A percentile compares a stretch with the other conserved stretches of the same genome.
Evolutionary conservation across 2,888 invertebrate genomes (phyloP).

Genomic region (Ctena decussata): DNA sequence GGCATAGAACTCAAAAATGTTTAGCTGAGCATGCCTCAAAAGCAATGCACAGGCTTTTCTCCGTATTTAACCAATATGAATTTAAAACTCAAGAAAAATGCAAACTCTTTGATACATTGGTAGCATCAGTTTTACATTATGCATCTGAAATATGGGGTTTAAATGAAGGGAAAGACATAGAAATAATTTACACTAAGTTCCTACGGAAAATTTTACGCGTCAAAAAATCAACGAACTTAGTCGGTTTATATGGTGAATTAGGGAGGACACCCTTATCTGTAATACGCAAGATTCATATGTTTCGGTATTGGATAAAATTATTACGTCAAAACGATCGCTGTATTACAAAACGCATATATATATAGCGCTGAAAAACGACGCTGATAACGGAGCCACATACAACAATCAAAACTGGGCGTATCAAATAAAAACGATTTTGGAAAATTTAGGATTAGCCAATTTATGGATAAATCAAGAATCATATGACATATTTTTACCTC

Average conservation of each 20-base stretch:
- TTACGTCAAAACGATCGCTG: neutral
- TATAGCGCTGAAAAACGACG: neutral
- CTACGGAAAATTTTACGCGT: slow-evolving; percentile 12
- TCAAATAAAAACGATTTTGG: neutral
- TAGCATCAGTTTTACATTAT: slow-evolving; percentile 7
- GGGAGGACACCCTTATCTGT: neutral
- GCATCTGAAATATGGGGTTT: slow-evolving; percentile 15
- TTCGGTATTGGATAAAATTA: slow-evolving; percentile 3
- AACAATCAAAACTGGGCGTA: neutral
- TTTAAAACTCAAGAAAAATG: neutral
- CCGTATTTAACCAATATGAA: neutral
- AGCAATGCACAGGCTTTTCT: neutral
- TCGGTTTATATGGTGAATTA: slow-evolving; percentile 5
- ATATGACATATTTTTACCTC: neutral
- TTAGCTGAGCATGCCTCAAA: too few relatives aligned
- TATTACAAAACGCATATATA: neutral
- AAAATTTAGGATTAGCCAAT: neutral
- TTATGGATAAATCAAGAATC: neutral
- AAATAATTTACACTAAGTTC: slow-evolving; percentile 19
- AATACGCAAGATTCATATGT: neutral
- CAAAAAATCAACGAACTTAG: neutral
- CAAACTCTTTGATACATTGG: neutral
- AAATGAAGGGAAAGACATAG: neutral
- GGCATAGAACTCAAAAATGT: neutral
- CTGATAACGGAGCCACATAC: neutral